Evolutionary conservation across 1,140 invertebrate species (phyloP), one percentile per base, ranked within the genome.

Genomic region (Magallana angulata): DNA sequence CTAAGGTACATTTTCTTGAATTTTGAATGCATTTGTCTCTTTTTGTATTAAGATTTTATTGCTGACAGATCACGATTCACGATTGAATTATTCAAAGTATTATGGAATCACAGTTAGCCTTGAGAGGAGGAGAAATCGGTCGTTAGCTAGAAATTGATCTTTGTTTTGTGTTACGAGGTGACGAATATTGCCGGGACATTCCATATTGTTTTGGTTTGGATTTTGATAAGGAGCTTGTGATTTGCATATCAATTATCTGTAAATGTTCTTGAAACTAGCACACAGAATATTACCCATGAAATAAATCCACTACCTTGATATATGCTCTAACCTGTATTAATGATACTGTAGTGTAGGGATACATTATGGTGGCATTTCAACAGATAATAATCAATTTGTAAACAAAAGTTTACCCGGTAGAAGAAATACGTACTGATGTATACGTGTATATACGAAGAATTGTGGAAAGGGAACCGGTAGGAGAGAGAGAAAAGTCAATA

Each of bases 191-290:
- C 24, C n/a, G n/a, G 64, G n/a, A 68, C 18, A 68, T 71, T 71
- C 8, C 68, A 71, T 18, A 24, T 7, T 71, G 18, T 24, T 24
- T 71, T 24, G 24, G 68, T 71, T 12, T 71, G 18, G 68, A 12
- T 71, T 71, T 24, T 24, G 68, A 71, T 71, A 71, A 71, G 68
- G 30, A 30, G 18, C 18, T 71, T 71, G 68, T 71, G 68, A 71
- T 71, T 71, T 71, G 68, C 68, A 71, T 71, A 71, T 71, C n/a
- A 71, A 71, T 71, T 71, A 71, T 71, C 68, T 30, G 18, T 71
- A 71, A 71, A 71, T 71, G 18, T 9, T 71, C 68, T 71, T 71
- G 11, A 24, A 71, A 71, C 68, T 11, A 24, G 68, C 68, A 24
- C 68, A 71, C 24, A 71, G 68, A 18, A 71, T 24, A 71, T 30